Evolutionary conservation across 2,888 invertebrate species (phyloP), one percentile per base, ranked within the genome.

Genomic region (Encarsia formosa): DNA sequence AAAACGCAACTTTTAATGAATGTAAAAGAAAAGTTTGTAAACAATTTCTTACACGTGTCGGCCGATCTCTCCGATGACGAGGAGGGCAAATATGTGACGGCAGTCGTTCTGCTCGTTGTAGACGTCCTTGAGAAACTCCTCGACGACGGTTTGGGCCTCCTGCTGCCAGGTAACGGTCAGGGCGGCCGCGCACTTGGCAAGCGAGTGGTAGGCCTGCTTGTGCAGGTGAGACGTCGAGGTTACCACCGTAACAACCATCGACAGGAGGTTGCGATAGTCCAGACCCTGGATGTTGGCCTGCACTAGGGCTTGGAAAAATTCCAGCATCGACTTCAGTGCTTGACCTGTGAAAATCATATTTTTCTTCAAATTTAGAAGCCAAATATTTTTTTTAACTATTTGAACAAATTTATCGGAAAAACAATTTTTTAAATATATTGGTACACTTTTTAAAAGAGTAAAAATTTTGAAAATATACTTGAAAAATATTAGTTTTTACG

Each of bases 61-160:
- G 5, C 99, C 99, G 63, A 99, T 95, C 81, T 99, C 99, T 0
- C 98, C 99, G 61, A 99, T 86, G 19, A 97, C 91, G 24, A 98
- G 79, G 53, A 99, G 78, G 20, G 95, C 90, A 77, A 99, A 97
- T 65, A 97, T 87, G 66, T 91, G 87, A 61, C 93, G 88, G 1
- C 88, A 83, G 71, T 93, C 92, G 52, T 79, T 80, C 52, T 83
- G 78, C 40, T 83, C 83, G 59, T 79, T 81, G 63, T 86, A 82
- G 15, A 89, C 83, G 69, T 91, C 89, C 55, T 81, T 80, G 59
- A 90, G 81, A 61, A 85, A 81, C 64, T 82, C 79, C 37, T 80
- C 80, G 18, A 86, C 84, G 38, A 85, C 79, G 15, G 81, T 79
- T 19, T 84, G 75, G 2, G 88, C 87, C 67, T 88, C 86, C 31